Percentiles rank a stretch among this genome's conserved stretches.
These are phyloP conservation scores for Oreochromis spilurus DNA, from an alignment of 2,113 vertebrate species.

Conservation along the genomic window DNA sequence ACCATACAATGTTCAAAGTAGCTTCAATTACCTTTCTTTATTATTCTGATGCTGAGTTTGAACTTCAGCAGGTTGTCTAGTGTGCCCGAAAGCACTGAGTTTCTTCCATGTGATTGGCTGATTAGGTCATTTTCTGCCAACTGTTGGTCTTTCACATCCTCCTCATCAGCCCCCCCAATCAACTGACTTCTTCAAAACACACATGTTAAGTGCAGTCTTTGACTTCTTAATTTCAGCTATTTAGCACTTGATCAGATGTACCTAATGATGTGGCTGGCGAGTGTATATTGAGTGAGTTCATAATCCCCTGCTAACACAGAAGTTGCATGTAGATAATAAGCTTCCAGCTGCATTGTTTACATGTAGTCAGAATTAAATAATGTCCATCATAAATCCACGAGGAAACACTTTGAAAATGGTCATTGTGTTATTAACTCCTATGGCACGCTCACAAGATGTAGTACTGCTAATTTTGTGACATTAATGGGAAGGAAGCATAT, in stretches of 20 bases:
- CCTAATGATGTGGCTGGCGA: neutral
- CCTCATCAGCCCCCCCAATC: constrained; percentile 49
- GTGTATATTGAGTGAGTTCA: neutral
- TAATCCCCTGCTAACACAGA: neutral
- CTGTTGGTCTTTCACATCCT: constrained; percentile 49
- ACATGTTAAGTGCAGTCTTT: constrained; percentile 67
- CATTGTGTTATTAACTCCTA: neutral
- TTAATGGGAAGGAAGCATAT: neutral
- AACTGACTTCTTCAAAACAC: constrained; percentile 64
- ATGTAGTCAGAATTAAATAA: neutral
- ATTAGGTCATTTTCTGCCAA: neutral
- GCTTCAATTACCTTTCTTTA: neutral
- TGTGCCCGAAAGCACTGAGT: neutral
- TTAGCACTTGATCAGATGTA: neutral
- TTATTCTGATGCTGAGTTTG: neutral
- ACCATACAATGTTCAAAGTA: neutral
- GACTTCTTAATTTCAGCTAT: constrained; percentile 58
- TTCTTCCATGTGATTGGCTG: neutral
- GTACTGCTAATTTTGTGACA: neutral
- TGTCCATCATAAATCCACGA: neutral
- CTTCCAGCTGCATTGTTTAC: neutral
- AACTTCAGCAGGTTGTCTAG: neutral
- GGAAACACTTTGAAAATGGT: neutral
- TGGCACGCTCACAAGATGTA: neutral
- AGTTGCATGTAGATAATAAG: neutral